Evolutionary conservation across 2,888 invertebrate species (phyloP), one percentile per base, ranked within the genome.

Genomic region (Meloe dianella): DNA sequence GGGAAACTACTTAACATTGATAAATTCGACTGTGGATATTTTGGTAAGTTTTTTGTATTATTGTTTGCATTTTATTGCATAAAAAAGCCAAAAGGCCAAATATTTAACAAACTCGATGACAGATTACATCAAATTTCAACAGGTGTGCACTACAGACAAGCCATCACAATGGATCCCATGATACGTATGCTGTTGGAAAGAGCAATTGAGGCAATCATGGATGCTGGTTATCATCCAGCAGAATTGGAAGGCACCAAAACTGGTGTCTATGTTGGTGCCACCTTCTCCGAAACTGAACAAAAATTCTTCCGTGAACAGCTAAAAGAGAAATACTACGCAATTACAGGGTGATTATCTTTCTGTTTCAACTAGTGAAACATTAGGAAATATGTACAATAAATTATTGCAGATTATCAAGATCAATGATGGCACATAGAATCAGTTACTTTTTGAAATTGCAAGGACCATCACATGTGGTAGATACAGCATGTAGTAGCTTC

Each of bases 401-500:
- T 47, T 17, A 32, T 67, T 54, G 17, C 82, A 87, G 96, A 35
- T 95, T 94, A 82, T 92, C 92, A 75, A 88, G 94, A 67, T 93
- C 94, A 14, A 95, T 96, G 95, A 88, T 96, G 81, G 92, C 95
- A 24, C 95, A 96, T 84, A 89, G 96, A 62, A 89, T 96, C 72
- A 95, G 95, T 0, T 96, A 92, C 82, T 90, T 91, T 84, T 87
- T 96, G 68, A 95, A 95, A 17, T 87, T 93, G n/a, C 91, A 91
- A 73, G 95, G 96, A 0, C 96, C 96, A 0, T 95, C 95, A 84
- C 88, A 93, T 0, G 87, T 96, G 14, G n/a, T n/a, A n/a, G 96
- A 96, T 83, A 94, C 95, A 0, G 96, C 96, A 0, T 96, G 96
- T 81, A 95, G 95, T 12, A 95, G 95, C 60, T 93, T 94, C n/a